Evolutionary conservation across 2,113 vertebrate genomes (phyloP), one percentile per base, ranked within the genome.

Genomic region (Limnothrissa miodon): DNA sequence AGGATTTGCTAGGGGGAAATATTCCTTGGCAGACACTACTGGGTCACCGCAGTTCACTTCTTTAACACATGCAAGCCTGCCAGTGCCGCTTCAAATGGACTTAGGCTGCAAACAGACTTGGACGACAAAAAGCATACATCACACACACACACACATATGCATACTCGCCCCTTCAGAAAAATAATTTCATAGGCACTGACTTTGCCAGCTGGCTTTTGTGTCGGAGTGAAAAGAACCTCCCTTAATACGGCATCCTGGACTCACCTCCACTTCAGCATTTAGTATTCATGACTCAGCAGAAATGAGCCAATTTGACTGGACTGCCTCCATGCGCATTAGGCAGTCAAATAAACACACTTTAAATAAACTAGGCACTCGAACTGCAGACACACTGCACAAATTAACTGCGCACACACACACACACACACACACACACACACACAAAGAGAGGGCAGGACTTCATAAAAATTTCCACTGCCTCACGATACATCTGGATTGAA

Each of bases 401-500:
- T n/a, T n/a, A n/a, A n/a, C n/a, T n/a, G n/a, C n/a, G 9, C 59
- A 66, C n/a, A 66, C 59, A 33, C 4, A 33, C 62, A 70, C 29
- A 70, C 1, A 36, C 8, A 70, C 25, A 36, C 29, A 36, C 8
- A 36, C 29, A 33, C 25, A 33, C 33, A 15, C 13, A 39, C 29
- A 74, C 10, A 36, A 33, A 70, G 25, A 29, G n/a, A 70, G 62
- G 13, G 0, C 1, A 70, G 62, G 1, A 2, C 62, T 70, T 11
- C 29, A 33, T 25, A 36, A 74, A 36, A 36, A 36, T 29, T 33
- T 70, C 66, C 33, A 5, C 29, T 74, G 29, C 25, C 66, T 39
- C 66, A 74, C 29, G 13, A 74, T 39, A 36, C 66, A 74, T 74
- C 66, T 74, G 66, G 66, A 74, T 74, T 74, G 66, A 74, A 4